These are phyloP conservation scores for Camelus bactrianus DNA, from an alignment of 2,113 vertebrate species.

Conservation along the genomic window DNA sequence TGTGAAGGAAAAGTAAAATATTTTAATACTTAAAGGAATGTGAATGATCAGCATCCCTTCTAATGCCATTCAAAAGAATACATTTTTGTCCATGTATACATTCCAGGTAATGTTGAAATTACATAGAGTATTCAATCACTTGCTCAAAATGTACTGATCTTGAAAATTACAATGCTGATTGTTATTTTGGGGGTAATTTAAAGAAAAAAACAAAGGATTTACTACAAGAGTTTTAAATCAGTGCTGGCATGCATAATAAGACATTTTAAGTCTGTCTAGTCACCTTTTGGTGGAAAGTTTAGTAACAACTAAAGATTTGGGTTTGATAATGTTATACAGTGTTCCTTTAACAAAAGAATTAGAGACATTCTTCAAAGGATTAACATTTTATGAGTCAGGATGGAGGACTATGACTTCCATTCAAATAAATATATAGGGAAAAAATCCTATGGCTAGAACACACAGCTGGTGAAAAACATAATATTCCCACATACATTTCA, in stretches of 20 bases:
- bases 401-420: slow-evolving; percentile 11
- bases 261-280: slow-evolving; percentile 21
- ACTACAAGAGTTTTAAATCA: slow-evolving; percentile 64
- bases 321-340: slow-evolving; percentile 55
- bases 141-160: slow-evolving; percentile 45
- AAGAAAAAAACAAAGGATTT: slow-evolving; percentile 47
- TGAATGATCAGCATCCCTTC: slow-evolving; percentile 39
- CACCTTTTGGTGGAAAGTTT: slow-evolving; percentile 40
- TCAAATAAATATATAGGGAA: slow-evolving; percentile 69
- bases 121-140: background rate
- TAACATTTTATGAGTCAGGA: slow-evolving; percentile 53
- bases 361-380: slow-evolving; percentile 56
- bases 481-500: slow-evolving; percentile 69
- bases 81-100: slow-evolving; percentile 65
- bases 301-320: slow-evolving; percentile 49
- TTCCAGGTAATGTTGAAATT: slow-evolving; percentile 57
- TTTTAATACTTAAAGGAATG: slow-evolving; percentile 70
- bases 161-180: background rate
- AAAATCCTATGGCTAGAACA: background rate
- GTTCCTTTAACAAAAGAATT: slow-evolving; percentile 63
- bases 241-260: background rate
- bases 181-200: slow-evolving; percentile 48
- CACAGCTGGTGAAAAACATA: slow-evolving; percentile 70
- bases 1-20: slow-evolving; percentile 74
- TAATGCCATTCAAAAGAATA: slow-evolving; percentile 8